Evolutionary conservation across 64 coral and sea anemone species (phyloP).

Genomic region (Pocillopora damicornis): DNA sequence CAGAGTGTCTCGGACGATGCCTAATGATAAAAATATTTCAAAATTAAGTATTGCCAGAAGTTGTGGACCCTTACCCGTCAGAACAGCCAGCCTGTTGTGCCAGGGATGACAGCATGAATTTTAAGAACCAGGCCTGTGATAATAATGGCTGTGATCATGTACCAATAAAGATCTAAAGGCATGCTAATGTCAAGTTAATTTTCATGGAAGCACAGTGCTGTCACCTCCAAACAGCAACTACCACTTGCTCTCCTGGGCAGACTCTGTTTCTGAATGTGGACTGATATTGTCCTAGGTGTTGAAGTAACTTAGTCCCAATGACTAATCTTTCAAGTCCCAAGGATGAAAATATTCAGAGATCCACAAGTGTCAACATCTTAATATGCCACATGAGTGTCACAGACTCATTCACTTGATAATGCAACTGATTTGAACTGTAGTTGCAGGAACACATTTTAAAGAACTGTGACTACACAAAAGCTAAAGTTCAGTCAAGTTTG

Average conservation of each 20-base stretch:
- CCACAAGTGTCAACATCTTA: constrained; percentile 18
- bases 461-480: not conserved
- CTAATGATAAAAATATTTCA: constrained; percentile 14
- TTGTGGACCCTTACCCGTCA: not conserved
- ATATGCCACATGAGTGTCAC: not conserved
- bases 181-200: not conserved
- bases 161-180: not conserved
- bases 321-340: constrained; percentile 39
- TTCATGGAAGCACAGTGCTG: constrained; percentile 24
- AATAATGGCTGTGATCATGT: not conserved
- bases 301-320: constrained; percentile 19
- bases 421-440: constrained; percentile 8
- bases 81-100: not conserved
- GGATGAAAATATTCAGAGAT: constrained; percentile 1
- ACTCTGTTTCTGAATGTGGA: constrained; percentile 19
- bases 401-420: not conserved
- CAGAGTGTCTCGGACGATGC: constrained; percentile 32
- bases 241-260: constrained; percentile 26
- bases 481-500: constrained; percentile 18
- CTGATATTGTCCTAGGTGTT: constrained; percentile 20
- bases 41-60: not conserved
- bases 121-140: not conserved
- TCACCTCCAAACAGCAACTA: constrained; percentile 40
- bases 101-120: not conserved
- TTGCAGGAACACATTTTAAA: constrained; percentile 2